Conservation (phyloP, 2,113 vertebrate species). For the Pachycephala philippinensis region DNA sequence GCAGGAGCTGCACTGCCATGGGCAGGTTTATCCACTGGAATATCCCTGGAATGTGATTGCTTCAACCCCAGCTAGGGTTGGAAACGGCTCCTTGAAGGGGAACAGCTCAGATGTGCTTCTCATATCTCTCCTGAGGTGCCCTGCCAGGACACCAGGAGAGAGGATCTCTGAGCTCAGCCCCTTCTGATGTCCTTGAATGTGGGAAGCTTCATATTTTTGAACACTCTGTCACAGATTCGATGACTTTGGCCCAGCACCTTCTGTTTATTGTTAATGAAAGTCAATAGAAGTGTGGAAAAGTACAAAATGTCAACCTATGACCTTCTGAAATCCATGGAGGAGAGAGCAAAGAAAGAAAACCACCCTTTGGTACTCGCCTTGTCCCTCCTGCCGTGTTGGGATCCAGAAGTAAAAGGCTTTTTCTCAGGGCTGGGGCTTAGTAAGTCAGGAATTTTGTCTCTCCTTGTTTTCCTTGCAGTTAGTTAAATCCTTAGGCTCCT, state of each 20-base stretch:
- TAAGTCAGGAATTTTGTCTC: background rate
- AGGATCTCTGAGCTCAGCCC: background rate
- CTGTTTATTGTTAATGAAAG: conserved; percentile 36
- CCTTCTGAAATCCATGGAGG: background rate
- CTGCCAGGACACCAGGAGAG: background rate
- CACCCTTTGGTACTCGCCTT: background rate
- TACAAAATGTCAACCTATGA: conserved; percentile 27
- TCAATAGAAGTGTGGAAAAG: conserved; percentile 38
- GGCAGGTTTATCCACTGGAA: background rate
- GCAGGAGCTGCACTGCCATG: background rate
- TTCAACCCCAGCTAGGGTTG: background rate
- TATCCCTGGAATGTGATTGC: background rate
- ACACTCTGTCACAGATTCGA: background rate
- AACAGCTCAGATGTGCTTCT: background rate
- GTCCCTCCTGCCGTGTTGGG: background rate
- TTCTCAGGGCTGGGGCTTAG: background rate
- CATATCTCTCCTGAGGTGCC: background rate
- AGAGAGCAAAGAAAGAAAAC: background rate
- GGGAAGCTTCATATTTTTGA: background rate
- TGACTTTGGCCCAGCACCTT: conserved; percentile 1
- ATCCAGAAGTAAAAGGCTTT: background rate
- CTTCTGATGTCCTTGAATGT: background rate
- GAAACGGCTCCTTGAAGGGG: background rate
- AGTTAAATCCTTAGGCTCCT: conserved; percentile 38
- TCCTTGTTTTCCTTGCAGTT: conserved; percentile 42